phyloP scores from a whole-genome alignment of 2,888 invertebrate genomes.

The Lucinisca nassula region DNA sequence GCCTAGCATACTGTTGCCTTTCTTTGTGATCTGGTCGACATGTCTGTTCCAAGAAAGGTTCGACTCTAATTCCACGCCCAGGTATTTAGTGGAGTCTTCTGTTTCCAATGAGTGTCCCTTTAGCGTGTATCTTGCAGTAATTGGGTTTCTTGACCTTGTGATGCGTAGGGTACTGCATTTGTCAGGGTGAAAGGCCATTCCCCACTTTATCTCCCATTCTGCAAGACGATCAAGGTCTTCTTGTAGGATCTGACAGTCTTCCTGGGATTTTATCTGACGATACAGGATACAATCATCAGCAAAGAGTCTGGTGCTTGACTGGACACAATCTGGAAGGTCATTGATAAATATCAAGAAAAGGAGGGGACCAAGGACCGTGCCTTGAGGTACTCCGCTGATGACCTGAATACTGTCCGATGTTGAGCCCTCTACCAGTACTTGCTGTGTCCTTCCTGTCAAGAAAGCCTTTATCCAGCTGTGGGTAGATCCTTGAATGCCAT shows the following conservation, averaged over 20 bases:
- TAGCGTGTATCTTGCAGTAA: not conserved
- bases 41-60: not conserved
- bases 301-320: not conserved
- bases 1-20: not conserved
- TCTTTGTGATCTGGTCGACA: not conserved
- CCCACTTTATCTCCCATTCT: constrained; percentile 7
- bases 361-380: not conserved
- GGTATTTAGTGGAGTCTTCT: not conserved
- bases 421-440: not conserved
- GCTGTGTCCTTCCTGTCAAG: not conserved
- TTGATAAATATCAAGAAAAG: constrained; percentile 17
- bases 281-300: constrained; percentile 12
- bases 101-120: not conserved
- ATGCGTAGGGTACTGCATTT: not conserved
- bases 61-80: not conserved
- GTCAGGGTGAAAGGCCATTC: constrained; percentile 4
- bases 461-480: not conserved
- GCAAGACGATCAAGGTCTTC: constrained; percentile 2
- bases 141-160: not conserved
- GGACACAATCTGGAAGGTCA: not conserved
- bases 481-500: not conserved
- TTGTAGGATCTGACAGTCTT: not conserved
- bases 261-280: not conserved
- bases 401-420: not conserved
- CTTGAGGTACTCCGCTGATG: constrained; percentile 17